Evolutionary conservation across 2,797 vertebrate species (phyloP), one percentile per base, ranked within the genome.

Genomic region (Cynopterus sphinx): DNA sequence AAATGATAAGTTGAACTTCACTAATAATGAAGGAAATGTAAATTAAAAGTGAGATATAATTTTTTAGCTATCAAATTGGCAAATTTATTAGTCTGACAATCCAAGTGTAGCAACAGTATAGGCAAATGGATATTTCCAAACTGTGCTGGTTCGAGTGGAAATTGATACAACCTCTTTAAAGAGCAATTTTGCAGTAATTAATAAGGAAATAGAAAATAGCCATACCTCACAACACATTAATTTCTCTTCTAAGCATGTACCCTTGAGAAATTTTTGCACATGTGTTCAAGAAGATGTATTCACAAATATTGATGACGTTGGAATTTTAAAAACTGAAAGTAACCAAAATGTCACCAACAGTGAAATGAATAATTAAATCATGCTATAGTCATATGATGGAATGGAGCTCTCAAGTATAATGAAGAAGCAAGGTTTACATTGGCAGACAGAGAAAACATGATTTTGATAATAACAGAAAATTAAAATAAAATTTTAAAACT

Each of bases 321-420:
- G 28, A 82, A 82, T 87, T 77, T 90, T 43, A 43, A 87, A 93
- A 88, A 96, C 39, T 49, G 17, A 87, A 89, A 86, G 12, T 17
- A 82, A 90, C 21, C 53, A n/a, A 68, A 73, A 53, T 89, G 26
- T 74, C 49, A 90, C 36, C 28, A 70, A 81, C 73, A 75, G 22
- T 41, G 73, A 36, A 53, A 61, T 61, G 2, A 15, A 41, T 70
- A 75, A 46, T 28, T 75, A 70, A 84, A 61, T 70, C 43, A n/a
- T 53, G 16, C 4, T 28, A 17, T 77, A 53, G 51, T 68, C 28
- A 74, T 46, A 39, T 28, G 22, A 65, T 67, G 19, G 33, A 74
- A 28, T 26, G 63, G 36, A 70, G 9, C 55, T 53, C 36, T 53
- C 33, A 75, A 53, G 26, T 33, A 36, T 46, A 79, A 53, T 46